Evolutionary conservation across 2,797 vertebrate genomes (phyloP).

Genomic region (Girardinus metallicus): DNA sequence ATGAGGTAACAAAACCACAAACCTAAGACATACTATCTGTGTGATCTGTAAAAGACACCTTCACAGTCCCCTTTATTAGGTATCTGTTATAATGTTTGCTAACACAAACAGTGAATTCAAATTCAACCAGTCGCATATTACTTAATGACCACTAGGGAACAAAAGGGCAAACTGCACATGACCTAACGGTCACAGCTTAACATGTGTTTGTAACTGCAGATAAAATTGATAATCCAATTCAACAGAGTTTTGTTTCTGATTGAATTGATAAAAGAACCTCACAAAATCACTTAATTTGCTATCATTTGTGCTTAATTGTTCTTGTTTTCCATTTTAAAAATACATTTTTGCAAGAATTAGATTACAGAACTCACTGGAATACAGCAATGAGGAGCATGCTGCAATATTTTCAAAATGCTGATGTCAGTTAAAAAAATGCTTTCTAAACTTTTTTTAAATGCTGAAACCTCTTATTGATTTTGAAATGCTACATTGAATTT

Average conservation of each 20-base stretch:
- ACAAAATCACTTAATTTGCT: neutral
- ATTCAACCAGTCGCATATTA: neutral
- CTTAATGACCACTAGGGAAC: constrained; percentile 5
- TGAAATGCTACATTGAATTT: constrained; percentile 34
- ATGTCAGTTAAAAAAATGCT: constrained; percentile 27
- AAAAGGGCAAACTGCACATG: neutral
- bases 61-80: neutral
- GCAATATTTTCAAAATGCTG: constrained; percentile 55
- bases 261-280: neutral
- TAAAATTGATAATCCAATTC: constrained; percentile 6
- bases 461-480: constrained; percentile 53
- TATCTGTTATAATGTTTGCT: neutral
- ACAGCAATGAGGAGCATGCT: constrained; percentile 10
- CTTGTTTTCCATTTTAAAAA: constrained; percentile 18
- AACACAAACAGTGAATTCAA: neutral
- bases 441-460: constrained; percentile 39
- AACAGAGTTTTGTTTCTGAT: constrained; percentile 15
- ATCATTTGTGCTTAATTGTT: neutral
- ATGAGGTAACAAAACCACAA: neutral
- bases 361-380: constrained; percentile 22
- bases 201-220: neutral
- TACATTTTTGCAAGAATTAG: constrained; percentile 19
- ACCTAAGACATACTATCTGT: neutral
- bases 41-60: neutral
- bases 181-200: neutral